Evolutionary conservation across 2,888 invertebrate species (phyloP).

Genomic region (Automeris io): DNA sequence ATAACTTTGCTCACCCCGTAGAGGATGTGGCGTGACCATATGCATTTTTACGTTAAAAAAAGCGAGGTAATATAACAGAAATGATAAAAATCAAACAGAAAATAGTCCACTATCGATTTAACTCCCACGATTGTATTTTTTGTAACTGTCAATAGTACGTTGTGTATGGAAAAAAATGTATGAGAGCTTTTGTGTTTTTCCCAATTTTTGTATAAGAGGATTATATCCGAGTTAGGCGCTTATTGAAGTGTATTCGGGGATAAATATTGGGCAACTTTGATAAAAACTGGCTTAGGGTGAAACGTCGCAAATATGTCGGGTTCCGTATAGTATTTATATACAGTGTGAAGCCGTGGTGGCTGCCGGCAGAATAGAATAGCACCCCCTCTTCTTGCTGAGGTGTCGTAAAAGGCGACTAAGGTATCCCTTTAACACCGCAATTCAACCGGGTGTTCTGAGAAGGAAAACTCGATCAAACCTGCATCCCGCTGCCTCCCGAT

Average conservation of each 20-base stretch:
- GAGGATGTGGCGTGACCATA: too few relatives aligned
- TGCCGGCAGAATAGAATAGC: too few relatives aligned
- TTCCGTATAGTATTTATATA: slow-evolving; percentile 1
- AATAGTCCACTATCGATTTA: neutral
- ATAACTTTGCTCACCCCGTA: too few relatives aligned
- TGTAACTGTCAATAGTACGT: slow-evolving; percentile 6
- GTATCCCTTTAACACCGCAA: too few relatives aligned
- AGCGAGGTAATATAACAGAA: too few relatives aligned
- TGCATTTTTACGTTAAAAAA: too few relatives aligned
- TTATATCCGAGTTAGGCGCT: slow-evolving; percentile 22
- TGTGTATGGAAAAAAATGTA: slow-evolving; percentile 25
- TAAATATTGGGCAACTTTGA: slow-evolving; percentile 1
- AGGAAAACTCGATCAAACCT: too few relatives aligned
- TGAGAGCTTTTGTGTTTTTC: slow-evolving; percentile 35
- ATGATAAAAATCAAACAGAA: neutral
- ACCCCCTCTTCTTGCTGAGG: too few relatives aligned
- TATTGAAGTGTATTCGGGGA: slow-evolving; percentile 1
- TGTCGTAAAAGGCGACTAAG: too few relatives aligned
- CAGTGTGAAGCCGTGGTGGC: too few relatives aligned
- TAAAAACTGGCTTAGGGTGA: neutral
- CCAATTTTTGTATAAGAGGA: slow-evolving; percentile 49
- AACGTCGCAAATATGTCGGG: neutral
- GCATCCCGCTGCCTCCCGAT: too few relatives aligned
- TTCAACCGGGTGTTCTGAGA: too few relatives aligned
- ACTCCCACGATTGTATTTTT: slow-evolving; percentile 1